These are phyloP conservation scores for Mesochorus sp. DNA, from an alignment of 2,888 invertebrate species.

Conservation along the genomic window DNA sequence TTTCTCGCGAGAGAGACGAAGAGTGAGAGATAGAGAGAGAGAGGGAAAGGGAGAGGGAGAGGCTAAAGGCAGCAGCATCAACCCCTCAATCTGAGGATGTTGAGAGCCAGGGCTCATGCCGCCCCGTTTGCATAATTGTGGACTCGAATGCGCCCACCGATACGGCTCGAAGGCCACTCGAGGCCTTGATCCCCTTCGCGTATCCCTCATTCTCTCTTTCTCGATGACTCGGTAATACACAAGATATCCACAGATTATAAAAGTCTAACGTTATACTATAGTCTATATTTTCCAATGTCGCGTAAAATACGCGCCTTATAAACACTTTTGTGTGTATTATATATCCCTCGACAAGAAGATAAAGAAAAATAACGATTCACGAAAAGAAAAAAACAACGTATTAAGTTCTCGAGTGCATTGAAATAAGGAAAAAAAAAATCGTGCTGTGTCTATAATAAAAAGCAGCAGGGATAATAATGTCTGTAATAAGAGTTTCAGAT, in stretches of 20 bases:
- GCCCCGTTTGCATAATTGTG: conserved; percentile 78
- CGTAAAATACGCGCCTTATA: conserved; percentile 6
- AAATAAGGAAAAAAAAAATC: background rate
- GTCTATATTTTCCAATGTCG: conserved; percentile 46
- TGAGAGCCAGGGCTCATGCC: conserved; percentile 57
- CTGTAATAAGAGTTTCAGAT: conserved; percentile 30
- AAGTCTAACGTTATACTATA: too few relatives aligned
- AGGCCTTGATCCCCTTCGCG: conserved; percentile 51
- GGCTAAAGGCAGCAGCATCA: conserved; percentile 73
- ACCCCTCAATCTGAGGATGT: conserved; percentile 78
- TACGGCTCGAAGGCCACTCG: conserved; percentile 56
- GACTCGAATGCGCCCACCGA: conserved; percentile 52
- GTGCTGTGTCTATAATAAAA: conserved; percentile 38
- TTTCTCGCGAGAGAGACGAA: too few relatives aligned
- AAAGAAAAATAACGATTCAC: conserved; percentile 5
- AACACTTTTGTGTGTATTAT: conserved; percentile 14
- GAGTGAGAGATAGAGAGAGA: too few relatives aligned
- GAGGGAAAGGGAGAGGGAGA: too few relatives aligned
- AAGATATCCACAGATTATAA: conserved; percentile 23
- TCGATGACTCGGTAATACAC: background rate
- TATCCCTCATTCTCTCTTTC: conserved; percentile 10
- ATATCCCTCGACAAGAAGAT: too few relatives aligned
- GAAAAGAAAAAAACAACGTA: background rate
- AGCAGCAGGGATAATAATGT: background rate
- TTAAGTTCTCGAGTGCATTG: conserved; percentile 11